phyloP scores from a whole-genome alignment of 1,140 invertebrate genomes.

The Euwallacea fornicatus region DNA sequence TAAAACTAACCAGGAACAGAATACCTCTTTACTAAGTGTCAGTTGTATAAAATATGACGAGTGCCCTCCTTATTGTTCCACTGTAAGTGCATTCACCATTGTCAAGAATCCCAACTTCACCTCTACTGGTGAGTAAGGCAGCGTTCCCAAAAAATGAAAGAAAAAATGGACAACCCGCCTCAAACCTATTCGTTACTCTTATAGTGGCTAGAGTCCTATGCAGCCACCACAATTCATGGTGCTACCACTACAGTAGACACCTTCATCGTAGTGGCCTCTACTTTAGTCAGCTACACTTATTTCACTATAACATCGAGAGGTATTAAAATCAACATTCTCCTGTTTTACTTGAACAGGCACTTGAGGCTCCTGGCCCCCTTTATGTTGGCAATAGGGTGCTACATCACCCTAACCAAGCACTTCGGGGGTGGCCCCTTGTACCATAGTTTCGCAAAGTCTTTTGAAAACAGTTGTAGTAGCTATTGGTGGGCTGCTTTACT shows the following conservation, averaged over 20 bases:
- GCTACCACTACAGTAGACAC: conserved; percentile 51
- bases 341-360: conserved; percentile 51
- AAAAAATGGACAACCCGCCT: no score
- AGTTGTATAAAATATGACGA: no score
- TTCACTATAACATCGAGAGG: conserved; percentile 50
- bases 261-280: conserved; percentile 57
- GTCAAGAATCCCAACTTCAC: no score
- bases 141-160: no score
- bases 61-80: no score
- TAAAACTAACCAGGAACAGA: no score
- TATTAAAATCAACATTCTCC: conserved; percentile 43
- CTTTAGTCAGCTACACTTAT: conserved; percentile 55
- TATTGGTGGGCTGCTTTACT: conserved; percentile 56
- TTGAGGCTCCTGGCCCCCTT: conserved; percentile 54
- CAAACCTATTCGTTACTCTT: conserved; percentile 6
- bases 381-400: conserved; percentile 50
- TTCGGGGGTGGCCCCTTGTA: conserved; percentile 53
- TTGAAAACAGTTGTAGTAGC: conserved; percentile 44
- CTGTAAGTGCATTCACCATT: no score
- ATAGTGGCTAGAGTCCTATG: conserved; percentile 42
- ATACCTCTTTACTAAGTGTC: no score
- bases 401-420: conserved; percentile 49
- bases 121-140: no score
- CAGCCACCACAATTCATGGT: conserved; percentile 41
- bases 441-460: conserved; percentile 39